These are phyloP conservation scores for Taeniopygia guttata DNA, from an alignment of 2,797 vertebrate genomes.

Conservation along the genomic window DNA sequence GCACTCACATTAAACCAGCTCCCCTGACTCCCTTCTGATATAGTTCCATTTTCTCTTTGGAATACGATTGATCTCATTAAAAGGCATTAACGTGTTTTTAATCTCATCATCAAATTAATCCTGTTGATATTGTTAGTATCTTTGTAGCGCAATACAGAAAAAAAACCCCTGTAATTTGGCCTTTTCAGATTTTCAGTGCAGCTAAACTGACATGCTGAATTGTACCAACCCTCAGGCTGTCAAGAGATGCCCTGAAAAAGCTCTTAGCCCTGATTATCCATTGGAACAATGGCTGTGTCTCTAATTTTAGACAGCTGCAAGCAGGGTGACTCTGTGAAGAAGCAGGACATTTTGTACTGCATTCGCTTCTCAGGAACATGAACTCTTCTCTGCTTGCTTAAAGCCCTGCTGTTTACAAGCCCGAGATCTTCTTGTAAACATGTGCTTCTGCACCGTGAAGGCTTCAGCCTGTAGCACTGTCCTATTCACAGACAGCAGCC, in stretches of 20 bases:
- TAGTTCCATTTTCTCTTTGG: background rate
- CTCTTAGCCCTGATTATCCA: slow-evolving; percentile 4
- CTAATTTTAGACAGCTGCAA: background rate
- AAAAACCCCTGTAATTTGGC: background rate
- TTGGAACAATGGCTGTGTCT: slow-evolving; percentile 17
- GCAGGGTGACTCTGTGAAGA: background rate
- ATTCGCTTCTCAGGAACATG: background rate
- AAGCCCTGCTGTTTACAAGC: slow-evolving; percentile 4
- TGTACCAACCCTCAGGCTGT: background rate
- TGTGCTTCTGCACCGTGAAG: background rate
- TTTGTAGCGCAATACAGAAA: background rate
- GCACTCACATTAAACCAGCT: background rate
- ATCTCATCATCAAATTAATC: background rate
- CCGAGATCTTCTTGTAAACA: background rate
- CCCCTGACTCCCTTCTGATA: background rate
- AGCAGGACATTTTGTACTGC: background rate
- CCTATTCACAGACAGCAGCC: background rate
- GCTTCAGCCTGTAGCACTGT: background rate
- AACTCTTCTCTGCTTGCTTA: background rate
- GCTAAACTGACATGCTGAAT: background rate
- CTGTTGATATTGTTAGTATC: background rate
- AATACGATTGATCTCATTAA: background rate
- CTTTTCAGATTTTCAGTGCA: background rate
- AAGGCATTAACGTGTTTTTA: background rate
- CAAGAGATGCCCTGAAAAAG: slow-evolving; percentile 16